phyloP scores from a whole-genome alignment of 1,140 invertebrate genomes.

The Latrodectus geometricus region DNA sequence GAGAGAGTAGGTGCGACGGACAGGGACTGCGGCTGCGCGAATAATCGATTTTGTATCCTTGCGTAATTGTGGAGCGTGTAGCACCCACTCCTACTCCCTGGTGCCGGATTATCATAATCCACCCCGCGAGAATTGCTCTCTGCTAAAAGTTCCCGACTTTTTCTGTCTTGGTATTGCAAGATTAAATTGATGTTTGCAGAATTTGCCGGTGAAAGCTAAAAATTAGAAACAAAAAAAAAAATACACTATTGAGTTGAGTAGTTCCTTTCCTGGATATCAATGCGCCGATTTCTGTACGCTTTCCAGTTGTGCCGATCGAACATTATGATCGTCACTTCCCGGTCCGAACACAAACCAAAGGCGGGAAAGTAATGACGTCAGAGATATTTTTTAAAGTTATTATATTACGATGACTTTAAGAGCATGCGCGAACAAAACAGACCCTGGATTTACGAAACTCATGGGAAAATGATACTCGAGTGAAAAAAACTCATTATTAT shows the following conservation, averaged over 20 bases:
- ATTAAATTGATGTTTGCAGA: background rate
- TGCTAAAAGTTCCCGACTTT: conserved; percentile 4
- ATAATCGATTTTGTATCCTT: conserved; percentile 57
- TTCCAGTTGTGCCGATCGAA: conserved; percentile 22
- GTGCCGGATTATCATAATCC: conserved; percentile 52
- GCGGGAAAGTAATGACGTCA: conserved; percentile 46
- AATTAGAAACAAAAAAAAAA: too few species aligned
- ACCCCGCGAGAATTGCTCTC: background rate
- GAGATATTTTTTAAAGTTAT: conserved; percentile 18
- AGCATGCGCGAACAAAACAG: conserved; percentile 11
- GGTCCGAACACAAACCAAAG: conserved; percentile 20
- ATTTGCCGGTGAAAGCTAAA: background rate
- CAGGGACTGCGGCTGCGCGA: conserved; percentile 13
- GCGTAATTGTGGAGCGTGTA: conserved; percentile 55
- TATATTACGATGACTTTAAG: background rate
- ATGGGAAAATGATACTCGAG: too few species aligned
- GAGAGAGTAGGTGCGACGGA: conserved; percentile 53
- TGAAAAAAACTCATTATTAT: too few species aligned
- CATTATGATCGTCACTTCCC: conserved; percentile 39
- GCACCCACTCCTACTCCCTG: conserved; percentile 3
- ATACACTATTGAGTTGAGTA: conserved; percentile 4
- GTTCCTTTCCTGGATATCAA: background rate
- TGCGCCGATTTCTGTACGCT: conserved; percentile 1
- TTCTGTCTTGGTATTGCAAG: background rate
- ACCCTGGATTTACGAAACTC: too few species aligned